Percentiles rank a stretch among this genome's conserved stretches.
phyloP scores from a whole-genome alignment of 2,113 vertebrate genomes.

The Budorcas taxicolor region DNA sequence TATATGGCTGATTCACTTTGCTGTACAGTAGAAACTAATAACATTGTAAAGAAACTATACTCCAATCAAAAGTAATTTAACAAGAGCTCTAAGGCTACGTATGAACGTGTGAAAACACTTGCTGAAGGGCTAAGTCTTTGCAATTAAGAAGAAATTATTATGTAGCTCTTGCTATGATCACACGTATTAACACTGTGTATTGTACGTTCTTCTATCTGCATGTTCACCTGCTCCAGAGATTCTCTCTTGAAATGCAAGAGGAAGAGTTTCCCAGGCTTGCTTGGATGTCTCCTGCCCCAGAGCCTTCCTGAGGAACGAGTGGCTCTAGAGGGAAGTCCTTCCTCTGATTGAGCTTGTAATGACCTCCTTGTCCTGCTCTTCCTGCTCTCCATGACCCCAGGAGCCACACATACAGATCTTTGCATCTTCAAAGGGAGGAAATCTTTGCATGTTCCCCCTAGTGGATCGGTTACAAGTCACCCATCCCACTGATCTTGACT shows the following conservation, averaged over 20 bases:
- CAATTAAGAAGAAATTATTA: no score
- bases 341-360: rapidly evolving
- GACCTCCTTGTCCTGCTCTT: neutral
- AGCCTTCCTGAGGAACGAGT: rapidly evolving
- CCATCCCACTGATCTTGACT: neutral
- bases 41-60: neutral
- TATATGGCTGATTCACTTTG: neutral
- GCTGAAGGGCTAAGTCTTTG: neutral
- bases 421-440: neutral
- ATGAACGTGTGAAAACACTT: neutral
- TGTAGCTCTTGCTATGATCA: neutral
- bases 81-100: neutral
- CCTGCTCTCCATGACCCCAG: neutral
- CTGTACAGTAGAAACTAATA: neutral
- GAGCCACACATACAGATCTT: neutral
- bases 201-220: rapidly evolving
- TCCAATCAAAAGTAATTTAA: neutral
- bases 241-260: neutral
- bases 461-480: no score
- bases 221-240: neutral
- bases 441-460: neutral
- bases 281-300: rapidly evolving
- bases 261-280: rapidly evolving
- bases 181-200: no score
- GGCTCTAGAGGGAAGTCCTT: no score